Percentiles rank a stretch among this genome's conserved stretches.
Conservation (phyloP, 2,113 vertebrate genomes). For the Struthidea cinerea region DNA sequence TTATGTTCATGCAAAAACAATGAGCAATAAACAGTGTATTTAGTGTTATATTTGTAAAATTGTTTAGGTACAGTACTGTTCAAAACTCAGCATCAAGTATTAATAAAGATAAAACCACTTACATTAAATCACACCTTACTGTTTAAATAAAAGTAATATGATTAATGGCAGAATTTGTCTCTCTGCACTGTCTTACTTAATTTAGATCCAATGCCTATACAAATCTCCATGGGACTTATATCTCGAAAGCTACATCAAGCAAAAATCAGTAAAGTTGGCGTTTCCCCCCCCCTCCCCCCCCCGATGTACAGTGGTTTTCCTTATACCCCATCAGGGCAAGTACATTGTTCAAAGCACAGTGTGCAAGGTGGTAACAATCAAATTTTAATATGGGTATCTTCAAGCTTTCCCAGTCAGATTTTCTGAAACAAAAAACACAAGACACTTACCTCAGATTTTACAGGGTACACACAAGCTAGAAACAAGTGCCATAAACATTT, state of each 20-base stretch:
- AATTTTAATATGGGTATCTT: neutral
- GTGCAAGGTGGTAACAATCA: neutral
- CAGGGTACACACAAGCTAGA: neutral
- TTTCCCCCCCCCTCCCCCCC: fast-evolving
- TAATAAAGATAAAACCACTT: conserved; percentile 1
- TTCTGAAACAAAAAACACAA: neutral
- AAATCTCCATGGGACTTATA: neutral
- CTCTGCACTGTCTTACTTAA: neutral
- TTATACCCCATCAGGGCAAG: neutral
- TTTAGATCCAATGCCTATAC: neutral
- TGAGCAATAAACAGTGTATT: conserved; percentile 23
- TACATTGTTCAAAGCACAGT: neutral
- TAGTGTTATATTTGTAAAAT: neutral
- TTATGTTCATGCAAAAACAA: neutral
- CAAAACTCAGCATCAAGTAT: neutral
- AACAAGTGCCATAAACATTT: neutral
- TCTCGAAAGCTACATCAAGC: neutral
- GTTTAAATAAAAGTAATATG: conserved; percentile 26
- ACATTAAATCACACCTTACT: neutral
- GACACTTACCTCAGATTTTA: neutral
- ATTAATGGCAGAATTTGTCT: neutral
- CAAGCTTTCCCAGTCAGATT: neutral
- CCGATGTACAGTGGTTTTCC: neutral
- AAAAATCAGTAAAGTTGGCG: neutral
- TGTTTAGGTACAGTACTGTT: neutral